phyloP scores from a whole-genome alignment of 1,140 invertebrate genomes.

The Dendroctonus valens region DNA sequence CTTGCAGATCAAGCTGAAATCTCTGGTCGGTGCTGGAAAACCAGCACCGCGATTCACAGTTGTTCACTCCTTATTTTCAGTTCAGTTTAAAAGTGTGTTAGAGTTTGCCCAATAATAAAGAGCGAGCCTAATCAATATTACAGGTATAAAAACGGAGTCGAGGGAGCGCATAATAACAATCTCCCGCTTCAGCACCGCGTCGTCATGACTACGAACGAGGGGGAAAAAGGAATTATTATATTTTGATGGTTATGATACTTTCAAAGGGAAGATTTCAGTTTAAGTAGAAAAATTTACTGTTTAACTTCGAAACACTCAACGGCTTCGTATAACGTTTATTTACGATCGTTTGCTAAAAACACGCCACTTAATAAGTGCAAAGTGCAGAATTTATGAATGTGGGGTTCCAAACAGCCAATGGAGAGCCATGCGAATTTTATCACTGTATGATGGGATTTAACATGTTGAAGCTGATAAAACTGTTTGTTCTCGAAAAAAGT shows the following conservation, averaged over 20 bases:
- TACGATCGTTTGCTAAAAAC: conserved; percentile 6
- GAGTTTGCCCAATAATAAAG: too few relatives aligned
- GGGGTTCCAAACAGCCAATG: too few relatives aligned
- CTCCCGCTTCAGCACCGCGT: conserved; percentile 30
- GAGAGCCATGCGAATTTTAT: too few relatives aligned
- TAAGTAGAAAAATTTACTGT: conserved; percentile 36
- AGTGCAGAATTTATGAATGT: too few relatives aligned
- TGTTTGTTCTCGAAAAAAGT: too few relatives aligned
- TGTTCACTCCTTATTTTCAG: too few relatives aligned
- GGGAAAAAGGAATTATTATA: conserved; percentile 43
- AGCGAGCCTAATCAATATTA: conserved; percentile 14
- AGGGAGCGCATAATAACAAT: conserved; percentile 35
- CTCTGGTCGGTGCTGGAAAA: too few relatives aligned
- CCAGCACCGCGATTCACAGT: too few relatives aligned
- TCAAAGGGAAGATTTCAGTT: conserved; percentile 33
- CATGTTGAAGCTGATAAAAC: too few relatives aligned
- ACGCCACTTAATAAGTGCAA: neutral
- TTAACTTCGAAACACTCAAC: conserved; percentile 33
- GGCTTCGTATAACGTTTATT: conserved; percentile 18
- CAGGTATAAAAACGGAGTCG: conserved; percentile 23
- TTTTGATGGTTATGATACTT: conserved; percentile 45
- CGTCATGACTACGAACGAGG: conserved; percentile 34
- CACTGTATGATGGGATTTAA: too few relatives aligned
- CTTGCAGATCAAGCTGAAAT: too few relatives aligned
- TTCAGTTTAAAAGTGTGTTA: too few relatives aligned